Evolutionary conservation across 2,113 vertebrate species (phyloP).

Genomic region (Tetrao urogallus): DNA sequence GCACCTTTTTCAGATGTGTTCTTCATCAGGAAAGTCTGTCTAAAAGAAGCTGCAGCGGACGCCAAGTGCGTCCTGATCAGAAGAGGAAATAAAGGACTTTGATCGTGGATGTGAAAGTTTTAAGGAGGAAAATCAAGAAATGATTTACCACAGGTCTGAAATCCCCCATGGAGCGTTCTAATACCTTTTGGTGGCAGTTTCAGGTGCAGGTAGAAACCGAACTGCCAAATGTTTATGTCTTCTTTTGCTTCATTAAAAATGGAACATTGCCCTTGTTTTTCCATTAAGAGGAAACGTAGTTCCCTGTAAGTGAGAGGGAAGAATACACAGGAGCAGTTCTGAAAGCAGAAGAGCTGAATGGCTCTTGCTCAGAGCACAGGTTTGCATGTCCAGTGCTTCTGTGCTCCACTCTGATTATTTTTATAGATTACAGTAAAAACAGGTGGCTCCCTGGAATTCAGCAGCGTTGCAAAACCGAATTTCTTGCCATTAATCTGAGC

Average conservation of each 20-base stretch:
- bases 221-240: background rate
- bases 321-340: slow-evolving; percentile 11
- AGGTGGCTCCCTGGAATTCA: background rate
- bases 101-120: background rate
- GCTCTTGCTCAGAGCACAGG: background rate
- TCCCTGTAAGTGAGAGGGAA: slow-evolving; percentile 41
- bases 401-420: background rate
- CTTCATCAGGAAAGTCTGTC: background rate
- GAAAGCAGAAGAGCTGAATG: background rate
- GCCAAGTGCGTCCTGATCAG: background rate
- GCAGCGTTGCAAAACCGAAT: background rate
- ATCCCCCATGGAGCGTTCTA: background rate
- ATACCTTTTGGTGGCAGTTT: background rate
- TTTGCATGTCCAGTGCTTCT: background rate
- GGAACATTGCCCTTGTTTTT: slow-evolving; percentile 32
- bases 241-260: slow-evolving; percentile 57
- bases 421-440: background rate
- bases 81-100: slow-evolving; percentile 23
- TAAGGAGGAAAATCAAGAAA: slow-evolving; percentile 49
- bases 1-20: too few relatives aligned
- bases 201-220: background rate
- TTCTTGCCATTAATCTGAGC: background rate
- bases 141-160: slow-evolving; percentile 8
- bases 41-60: background rate
- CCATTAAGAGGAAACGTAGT: slow-evolving; percentile 18